Base-by-base conservation (phyloP, 2,888 invertebrate species). In the Leptinotarsa haldemani region DNA sequence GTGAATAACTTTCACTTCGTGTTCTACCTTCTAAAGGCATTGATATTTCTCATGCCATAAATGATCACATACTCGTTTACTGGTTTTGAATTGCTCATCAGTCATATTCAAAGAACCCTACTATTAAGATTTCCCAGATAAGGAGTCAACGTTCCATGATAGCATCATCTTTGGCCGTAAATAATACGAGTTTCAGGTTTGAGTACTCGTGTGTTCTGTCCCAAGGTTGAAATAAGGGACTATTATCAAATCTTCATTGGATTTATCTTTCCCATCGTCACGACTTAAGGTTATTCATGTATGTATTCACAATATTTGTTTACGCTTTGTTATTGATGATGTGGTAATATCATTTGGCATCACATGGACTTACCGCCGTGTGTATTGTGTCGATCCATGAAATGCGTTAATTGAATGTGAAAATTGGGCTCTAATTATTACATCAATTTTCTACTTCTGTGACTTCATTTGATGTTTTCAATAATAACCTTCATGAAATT, bases 61-160 rank as follows among this genome's bases (percentile, higher is more conserved):
- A n/a, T 56, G 20, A 40, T 30, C 61, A n/a, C 13, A n/a, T 20
- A 56, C 22, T 56, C 18, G 56, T 22, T 40, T 30, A 61, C 30
- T 25, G 16, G 7, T 40, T 7, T 25, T 30, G 16, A 40, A 61
- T 40, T 40, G 40, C 4, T 20, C 61, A 16, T 40, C 12, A 40
- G n/a, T n/a, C 40, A 61, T 61, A 61, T 30, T 30, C 61, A 61
- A 61, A 25, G 16, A 61, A n/a, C 40, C 61, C 40, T 30, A 2
- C 40, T 30, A 61, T 61, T 61, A 30, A 61, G 61, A 61, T 61
- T 25, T 40, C 25, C n/a, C n/a, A n/a, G 61, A 61, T 61, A 61
- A 61, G 61, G n/a, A 18, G 40, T n/a, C n/a, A 30, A n/a, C 12
- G 9, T 30, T 61, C 18, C 18, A 16, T 40, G 61, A 61, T 30